Conservation (phyloP, 2,888 invertebrate genomes). For the Tortrix viridana region DNA sequence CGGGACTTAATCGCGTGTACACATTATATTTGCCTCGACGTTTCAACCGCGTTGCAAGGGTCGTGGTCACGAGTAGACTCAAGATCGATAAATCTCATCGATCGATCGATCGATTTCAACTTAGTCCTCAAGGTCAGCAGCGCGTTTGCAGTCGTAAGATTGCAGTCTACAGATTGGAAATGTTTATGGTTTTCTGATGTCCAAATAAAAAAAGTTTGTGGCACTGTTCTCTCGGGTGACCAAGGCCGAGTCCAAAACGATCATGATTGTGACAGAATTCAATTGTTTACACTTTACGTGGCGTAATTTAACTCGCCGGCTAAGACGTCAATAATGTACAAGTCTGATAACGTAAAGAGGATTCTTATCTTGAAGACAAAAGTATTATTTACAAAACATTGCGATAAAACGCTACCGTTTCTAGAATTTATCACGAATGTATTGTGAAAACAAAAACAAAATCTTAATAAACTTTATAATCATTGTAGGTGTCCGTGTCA, state of each 20-base stretch:
- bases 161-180: no score
- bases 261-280: slow-evolving; percentile 13
- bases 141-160: no score
- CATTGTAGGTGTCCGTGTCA: background rate
- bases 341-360: slow-evolving; percentile 15
- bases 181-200: background rate
- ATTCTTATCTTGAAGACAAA: slow-evolving; percentile 15
- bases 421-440: slow-evolving; percentile 7
- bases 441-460: background rate
- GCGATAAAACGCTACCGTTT: slow-evolving; percentile 14
- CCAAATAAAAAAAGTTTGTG: background rate
- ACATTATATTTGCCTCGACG: no score
- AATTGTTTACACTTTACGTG: slow-evolving; percentile 24
- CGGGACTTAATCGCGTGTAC: no score
- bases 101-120: no score
- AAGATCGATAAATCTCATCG: no score
- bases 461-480: background rate
- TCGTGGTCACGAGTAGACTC: no score
- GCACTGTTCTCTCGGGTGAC: background rate
- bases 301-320: slow-evolving; percentile 3
- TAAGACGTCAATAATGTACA: slow-evolving; percentile 17
- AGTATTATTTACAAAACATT: slow-evolving; percentile 24
- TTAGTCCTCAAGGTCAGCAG: no score
- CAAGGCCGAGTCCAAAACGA: slow-evolving; percentile 17
- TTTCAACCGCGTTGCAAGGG: no score